Percentiles rank a stretch among this genome's conserved stretches.
phyloP scores from a whole-genome alignment of 1,140 invertebrate genomes.

The Papilio polyxenes region DNA sequence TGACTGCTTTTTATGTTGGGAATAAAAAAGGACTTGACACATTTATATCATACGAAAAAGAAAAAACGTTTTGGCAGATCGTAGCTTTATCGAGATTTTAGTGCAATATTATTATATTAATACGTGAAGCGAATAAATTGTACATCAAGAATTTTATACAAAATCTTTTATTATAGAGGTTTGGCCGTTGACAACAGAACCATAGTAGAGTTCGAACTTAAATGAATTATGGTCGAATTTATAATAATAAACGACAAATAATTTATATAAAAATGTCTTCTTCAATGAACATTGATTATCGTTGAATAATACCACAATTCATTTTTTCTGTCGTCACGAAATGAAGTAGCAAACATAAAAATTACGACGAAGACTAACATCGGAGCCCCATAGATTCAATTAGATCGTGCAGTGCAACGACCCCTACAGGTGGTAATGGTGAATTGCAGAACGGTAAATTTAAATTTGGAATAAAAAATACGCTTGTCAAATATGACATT shows the following conservation, averaged over 20 bases:
- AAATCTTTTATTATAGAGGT: too few relatives aligned
- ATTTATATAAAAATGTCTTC: too few relatives aligned
- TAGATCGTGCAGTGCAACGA: conserved; percentile 14
- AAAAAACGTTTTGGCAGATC: not conserved
- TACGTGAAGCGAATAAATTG: not conserved
- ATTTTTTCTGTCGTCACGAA: too few relatives aligned
- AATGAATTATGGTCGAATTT: too few relatives aligned
- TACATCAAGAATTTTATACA: too few relatives aligned
- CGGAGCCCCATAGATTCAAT: conserved; percentile 9
- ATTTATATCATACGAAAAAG: not conserved
- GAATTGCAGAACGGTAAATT: not conserved
- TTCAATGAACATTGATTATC: too few relatives aligned
- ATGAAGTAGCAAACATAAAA: too few relatives aligned
- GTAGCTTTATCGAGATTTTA: not conserved
- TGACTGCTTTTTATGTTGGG: not conserved
- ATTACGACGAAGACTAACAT: not conserved
- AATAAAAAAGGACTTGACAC: not conserved
- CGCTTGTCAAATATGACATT: conserved; percentile 4
- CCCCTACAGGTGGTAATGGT: not conserved
- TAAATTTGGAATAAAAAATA: conserved; percentile 7
- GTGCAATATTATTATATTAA: not conserved
- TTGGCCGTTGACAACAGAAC: too few relatives aligned
- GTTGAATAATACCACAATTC: too few relatives aligned
- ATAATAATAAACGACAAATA: too few relatives aligned
- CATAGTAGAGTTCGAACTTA: too few relatives aligned